phyloP scores from a whole-genome alignment of 1,140 invertebrate species.

The Diprion similis region DNA sequence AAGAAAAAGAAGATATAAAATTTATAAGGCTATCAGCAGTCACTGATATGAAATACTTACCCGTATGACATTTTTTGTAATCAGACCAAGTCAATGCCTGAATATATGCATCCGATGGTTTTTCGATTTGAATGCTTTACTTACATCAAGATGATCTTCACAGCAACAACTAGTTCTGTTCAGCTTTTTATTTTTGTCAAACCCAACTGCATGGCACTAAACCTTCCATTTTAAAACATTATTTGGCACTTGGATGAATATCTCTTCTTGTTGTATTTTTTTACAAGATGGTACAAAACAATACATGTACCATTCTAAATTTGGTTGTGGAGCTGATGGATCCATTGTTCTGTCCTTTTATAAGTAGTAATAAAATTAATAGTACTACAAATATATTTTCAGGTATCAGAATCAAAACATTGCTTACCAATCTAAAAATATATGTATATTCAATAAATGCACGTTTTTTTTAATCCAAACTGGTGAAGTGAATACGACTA shows the following conservation, averaged over 20 bases:
- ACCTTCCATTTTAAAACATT: neutral
- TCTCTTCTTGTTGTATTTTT: neutral
- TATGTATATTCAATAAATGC: too few species aligned
- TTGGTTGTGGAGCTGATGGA: neutral
- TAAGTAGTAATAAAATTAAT: too few species aligned
- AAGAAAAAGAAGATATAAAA: too few species aligned
- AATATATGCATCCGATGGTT: constrained; percentile 26
- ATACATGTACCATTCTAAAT: constrained; percentile 1
- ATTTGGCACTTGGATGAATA: neutral
- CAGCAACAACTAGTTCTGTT: neutral
- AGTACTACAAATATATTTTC: too few species aligned
- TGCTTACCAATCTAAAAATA: too few species aligned
- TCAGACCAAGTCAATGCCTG: constrained; percentile 34
- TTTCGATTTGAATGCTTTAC: constrained; percentile 28
- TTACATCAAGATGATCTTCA: neutral
- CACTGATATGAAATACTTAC: constrained; percentile 32
- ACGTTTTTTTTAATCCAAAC: too few species aligned
- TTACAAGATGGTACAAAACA: neutral
- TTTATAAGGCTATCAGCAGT: constrained; percentile 33
- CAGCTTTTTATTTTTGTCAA: too few species aligned
- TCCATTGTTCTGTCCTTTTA: neutral
- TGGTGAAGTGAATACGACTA: too few species aligned
- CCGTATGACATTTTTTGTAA: constrained; percentile 32
- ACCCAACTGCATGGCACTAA: neutral
- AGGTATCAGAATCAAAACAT: too few species aligned